These are phyloP conservation scores for Brachymystax lenok DNA, from an alignment of 2,797 vertebrate genomes.

Conservation along the genomic window DNA sequence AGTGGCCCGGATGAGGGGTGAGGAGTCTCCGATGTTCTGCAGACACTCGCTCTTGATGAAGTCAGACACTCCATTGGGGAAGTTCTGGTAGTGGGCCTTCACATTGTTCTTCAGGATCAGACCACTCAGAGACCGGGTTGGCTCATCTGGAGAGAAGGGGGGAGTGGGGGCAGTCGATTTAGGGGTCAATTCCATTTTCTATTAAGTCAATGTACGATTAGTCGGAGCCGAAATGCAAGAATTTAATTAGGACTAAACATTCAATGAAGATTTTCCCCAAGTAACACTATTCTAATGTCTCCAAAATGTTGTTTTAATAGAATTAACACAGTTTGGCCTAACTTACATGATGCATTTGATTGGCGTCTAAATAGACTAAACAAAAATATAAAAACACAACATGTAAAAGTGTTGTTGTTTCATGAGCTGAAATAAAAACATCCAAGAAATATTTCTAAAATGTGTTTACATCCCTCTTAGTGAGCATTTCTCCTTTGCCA, in stretches of 20 bases:
- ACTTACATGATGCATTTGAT: too few species aligned
- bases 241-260: neutral
- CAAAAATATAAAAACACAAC: too few species aligned
- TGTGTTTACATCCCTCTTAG: too few species aligned
- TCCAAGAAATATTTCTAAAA: too few species aligned
- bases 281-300: neutral
- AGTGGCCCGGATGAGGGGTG: conserved; percentile 94
- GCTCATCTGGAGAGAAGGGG: conserved; percentile 82
- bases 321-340: neutral
- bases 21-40: conserved; percentile 94
- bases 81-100: conserved; percentile 77
- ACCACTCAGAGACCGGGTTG: conserved; percentile 95
- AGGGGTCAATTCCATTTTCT: too few species aligned
- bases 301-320: neutral
- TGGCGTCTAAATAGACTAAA: too few species aligned
- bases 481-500: too few species aligned
- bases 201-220: too few species aligned
- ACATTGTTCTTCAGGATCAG: conserved; percentile 99
- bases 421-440: too few species aligned
- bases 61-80: conserved; percentile 92
- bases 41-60: conserved; percentile 98
- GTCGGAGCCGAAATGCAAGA: neutral
- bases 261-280: neutral
- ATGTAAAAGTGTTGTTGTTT: too few species aligned
- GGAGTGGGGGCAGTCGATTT: neutral